A percentile compares a stretch with the other conserved stretches of the same genome.
These are phyloP conservation scores for Dexiosoma caninum DNA, from an alignment of 2,888 invertebrate species.

Conservation along the genomic window DNA sequence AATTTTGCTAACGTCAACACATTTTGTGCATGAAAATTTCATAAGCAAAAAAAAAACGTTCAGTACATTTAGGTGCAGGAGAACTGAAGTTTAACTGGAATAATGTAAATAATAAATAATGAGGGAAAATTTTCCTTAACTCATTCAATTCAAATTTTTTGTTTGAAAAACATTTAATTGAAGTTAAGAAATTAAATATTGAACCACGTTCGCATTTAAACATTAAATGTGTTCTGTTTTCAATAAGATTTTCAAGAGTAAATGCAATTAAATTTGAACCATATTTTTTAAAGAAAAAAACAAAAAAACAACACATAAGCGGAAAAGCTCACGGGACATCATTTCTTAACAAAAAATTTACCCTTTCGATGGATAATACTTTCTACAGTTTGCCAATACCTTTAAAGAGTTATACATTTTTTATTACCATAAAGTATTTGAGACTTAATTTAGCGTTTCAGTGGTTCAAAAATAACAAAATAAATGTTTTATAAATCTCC, in stretches of 20 bases:
- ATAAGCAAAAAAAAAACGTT: neutral
- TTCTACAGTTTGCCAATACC: no score
- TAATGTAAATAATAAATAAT: no score
- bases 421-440: no score
- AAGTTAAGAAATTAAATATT: constrained; percentile 3
- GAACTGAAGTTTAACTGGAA: neutral
- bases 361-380: no score
- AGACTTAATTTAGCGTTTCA: no score
- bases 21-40: neutral
- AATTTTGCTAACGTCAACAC: neutral
- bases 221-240: neutral
- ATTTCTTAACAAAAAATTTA: no score
- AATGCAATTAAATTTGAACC: neutral
- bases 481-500: no score
- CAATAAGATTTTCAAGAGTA: neutral
- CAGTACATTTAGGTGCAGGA: neutral
- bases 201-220: neutral
- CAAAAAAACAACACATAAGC: no score
- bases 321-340: no score
- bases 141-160: constrained; percentile 1
- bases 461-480: no score
- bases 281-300: neutral
- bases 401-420: no score
- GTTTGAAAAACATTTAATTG: constrained; percentile 18
- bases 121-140: neutral